Evolutionary conservation across 92 coral and sea anemone species (phyloP), one percentile per base, ranked within the genome.

Genomic region (Metridium senile): DNA sequence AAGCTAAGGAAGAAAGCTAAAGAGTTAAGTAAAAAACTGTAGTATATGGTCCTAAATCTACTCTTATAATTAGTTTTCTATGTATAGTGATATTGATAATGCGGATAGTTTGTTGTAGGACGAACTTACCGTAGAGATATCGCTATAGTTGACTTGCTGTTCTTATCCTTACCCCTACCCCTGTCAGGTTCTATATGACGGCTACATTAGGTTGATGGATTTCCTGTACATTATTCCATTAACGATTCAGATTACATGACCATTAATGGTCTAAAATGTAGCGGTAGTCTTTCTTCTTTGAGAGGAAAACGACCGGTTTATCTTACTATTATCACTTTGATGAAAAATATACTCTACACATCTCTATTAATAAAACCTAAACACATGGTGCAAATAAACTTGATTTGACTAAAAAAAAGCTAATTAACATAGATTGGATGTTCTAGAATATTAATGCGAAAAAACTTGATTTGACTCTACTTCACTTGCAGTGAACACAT

Each of bases 191-290:
- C n/a, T 54, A 54, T 10, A 3, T 54, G 21, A 16, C 61, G 23
- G 21, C 17, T 3, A 54, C 17, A 16, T 54, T 21, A 16, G 4
- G 25, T 54, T 54, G 25, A 54, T 54, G 25, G 59, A 54, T 54
- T 54, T 54, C 25, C 59, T 54, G 59, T 39, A 39, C 13, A 13
- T 39, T 39, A 39, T 39, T 56, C 65, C 66, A 54, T 72, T 72
- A 72, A 35, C 58, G 57, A 13, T 26, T 1, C 11, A 70, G 75
- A 49, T 70, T 58, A 28, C 59, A 70, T 51, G 66, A 0, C 77
- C 77, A 72, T 72, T 72, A 56, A 33, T 17, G 52, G 77, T 72
- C 20, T 70, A 70, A 46, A n/a, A 70, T 70, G 62, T 10, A 26
- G 30, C 74, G 74, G 74, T 33, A 51, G 18, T 21, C 73, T 68